A percentile compares a stretch with the other conserved stretches of the same genome.
phyloP scores from a whole-genome alignment of 1,140 invertebrate genomes.

The Listronotus bonariensis region DNA sequence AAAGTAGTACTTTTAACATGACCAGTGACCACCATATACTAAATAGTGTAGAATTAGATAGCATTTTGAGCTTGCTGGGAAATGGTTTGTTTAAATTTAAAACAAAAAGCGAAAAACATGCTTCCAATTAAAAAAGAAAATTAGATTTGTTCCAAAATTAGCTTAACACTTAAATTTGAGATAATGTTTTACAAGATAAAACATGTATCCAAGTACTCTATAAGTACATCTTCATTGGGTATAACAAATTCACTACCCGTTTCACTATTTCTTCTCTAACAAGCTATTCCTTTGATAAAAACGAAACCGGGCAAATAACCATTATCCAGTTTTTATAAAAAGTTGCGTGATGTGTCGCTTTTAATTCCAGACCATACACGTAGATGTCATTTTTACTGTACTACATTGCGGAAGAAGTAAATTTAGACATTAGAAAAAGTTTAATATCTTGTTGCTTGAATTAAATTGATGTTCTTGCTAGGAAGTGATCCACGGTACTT shows the following conservation, averaged over 20 bases:
- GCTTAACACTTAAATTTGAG: too few relatives aligned
- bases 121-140: too few relatives aligned
- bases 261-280: slow-evolving; percentile 28
- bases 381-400: slow-evolving; percentile 17
- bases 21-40: too few relatives aligned
- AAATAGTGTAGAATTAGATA: too few relatives aligned
- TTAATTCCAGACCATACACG: slow-evolving; percentile 23
- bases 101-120: too few relatives aligned
- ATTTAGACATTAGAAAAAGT: slow-evolving; percentile 18
- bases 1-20: too few relatives aligned
- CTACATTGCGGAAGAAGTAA: slow-evolving; percentile 20
- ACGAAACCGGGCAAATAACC: slow-evolving; percentile 25
- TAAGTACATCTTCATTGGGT: slow-evolving; percentile 1
- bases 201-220: neutral
- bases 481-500: too few relatives aligned
- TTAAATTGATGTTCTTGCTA: too few relatives aligned
- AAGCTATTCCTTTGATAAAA: slow-evolving; percentile 19
- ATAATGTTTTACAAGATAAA: too few relatives aligned
- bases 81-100: too few relatives aligned
- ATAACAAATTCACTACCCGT: slow-evolving; percentile 13
- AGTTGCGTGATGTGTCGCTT: slow-evolving; percentile 10
- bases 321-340: slow-evolving; percentile 26
- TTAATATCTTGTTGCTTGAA: neutral
- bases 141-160: too few relatives aligned
- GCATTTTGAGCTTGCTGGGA: too few relatives aligned